Percentiles rank a stretch among this genome's conserved stretches.
These are phyloP conservation scores for Mythimna loreyi DNA, from an alignment of 2,888 invertebrate species.

Conservation along the genomic window DNA sequence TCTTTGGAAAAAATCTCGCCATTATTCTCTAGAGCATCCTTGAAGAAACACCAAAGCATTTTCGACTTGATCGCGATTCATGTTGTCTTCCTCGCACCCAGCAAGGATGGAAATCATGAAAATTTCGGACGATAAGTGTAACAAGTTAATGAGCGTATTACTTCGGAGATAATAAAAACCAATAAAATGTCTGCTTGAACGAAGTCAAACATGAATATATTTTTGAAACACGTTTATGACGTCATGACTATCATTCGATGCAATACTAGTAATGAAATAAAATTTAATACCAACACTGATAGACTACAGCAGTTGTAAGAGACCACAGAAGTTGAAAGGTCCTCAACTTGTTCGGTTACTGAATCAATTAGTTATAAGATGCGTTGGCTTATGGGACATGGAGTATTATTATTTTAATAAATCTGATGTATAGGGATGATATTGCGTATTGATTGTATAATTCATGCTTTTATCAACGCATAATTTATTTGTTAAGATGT, in stretches of 20 bases:
- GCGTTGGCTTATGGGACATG: conserved; percentile 54
- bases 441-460: conserved; percentile 72
- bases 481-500: conserved; percentile 82
- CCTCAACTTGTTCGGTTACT: conserved; percentile 32
- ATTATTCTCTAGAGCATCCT: conserved; percentile 96
- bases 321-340: conserved; percentile 26
- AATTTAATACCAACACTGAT: conserved; percentile 24
- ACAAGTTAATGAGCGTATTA: conserved; percentile 27
- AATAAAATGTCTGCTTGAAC: conserved; percentile 32
- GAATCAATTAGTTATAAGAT: conserved; percentile 53
- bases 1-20: conserved; percentile 97
- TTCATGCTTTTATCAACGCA: conserved; percentile 74
- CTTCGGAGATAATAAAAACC: conserved; percentile 40
- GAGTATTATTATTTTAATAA: conserved; percentile 62
- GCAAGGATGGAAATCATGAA: conserved; percentile 39
- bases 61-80: conserved; percentile 44
- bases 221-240: conserved; percentile 51
- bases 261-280: conserved; percentile 39
- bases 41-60: conserved; percentile 81
- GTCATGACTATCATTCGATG: conserved; percentile 44
- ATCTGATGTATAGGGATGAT: conserved; percentile 71
- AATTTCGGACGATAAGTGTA: conserved; percentile 37
- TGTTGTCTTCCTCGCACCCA: conserved; percentile 34
- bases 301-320: conserved; percentile 25
- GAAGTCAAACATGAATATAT: conserved; percentile 45